These are phyloP conservation scores for Pithys albifrons DNA, from an alignment of 2,113 vertebrate species.

Conservation along the genomic window DNA sequence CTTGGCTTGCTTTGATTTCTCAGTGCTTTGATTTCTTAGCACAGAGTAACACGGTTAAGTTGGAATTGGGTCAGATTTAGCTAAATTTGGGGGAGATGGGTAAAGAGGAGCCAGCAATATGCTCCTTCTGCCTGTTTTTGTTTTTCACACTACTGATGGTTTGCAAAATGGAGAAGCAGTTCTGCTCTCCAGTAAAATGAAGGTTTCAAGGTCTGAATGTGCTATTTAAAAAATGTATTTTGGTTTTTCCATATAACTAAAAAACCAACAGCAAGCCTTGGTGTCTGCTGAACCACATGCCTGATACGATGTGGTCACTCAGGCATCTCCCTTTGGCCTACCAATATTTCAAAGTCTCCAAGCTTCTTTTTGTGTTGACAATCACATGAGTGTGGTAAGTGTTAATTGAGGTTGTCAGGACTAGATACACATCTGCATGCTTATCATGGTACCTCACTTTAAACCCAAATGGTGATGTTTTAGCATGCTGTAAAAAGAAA, in stretches of 20 bases:
- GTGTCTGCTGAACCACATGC: background rate
- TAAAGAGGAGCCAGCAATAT: background rate
- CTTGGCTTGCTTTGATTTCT: background rate
- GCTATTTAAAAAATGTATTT: background rate
- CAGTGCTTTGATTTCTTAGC: background rate
- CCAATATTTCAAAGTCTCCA: background rate
- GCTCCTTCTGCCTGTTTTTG: background rate
- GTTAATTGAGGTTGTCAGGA: background rate
- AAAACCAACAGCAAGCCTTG: background rate
- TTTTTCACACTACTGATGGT: background rate
- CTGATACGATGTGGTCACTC: background rate
- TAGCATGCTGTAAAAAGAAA: background rate
- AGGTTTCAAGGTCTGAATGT: background rate
- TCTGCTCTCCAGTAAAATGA: constrained; percentile 10
- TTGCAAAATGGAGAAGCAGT: background rate
- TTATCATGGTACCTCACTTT: background rate
- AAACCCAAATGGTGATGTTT: background rate
- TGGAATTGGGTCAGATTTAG: background rate
- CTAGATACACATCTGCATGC: background rate
- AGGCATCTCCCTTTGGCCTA: background rate
- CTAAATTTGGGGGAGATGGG: constrained; percentile 3
- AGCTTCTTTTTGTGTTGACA: background rate
- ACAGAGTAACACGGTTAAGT: background rate
- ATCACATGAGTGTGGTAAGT: background rate
- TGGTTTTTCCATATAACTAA: background rate